Evolutionary conservation across 2,888 invertebrate genomes (phyloP).

Genomic region (Electrophaes corylata): DNA sequence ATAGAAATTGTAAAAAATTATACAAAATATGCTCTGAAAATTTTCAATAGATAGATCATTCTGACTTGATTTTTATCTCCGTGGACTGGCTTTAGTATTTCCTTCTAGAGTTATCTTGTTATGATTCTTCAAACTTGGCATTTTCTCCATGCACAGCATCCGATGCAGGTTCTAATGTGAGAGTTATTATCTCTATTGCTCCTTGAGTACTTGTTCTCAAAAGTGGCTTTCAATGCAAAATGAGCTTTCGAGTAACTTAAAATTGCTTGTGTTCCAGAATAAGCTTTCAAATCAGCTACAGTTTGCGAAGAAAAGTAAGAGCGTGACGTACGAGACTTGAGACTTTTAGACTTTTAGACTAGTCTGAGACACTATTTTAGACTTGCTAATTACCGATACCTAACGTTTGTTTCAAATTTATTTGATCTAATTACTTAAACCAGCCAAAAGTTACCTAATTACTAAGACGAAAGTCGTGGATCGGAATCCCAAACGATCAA

Average conservation of each 20-base stretch:
- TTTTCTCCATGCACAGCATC: conserved; percentile 2
- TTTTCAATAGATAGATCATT: too few species aligned
- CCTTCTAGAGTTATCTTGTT: conserved; percentile 1
- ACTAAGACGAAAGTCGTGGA: too few species aligned
- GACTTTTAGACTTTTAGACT: too few species aligned
- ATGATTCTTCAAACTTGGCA: conserved; percentile 1
- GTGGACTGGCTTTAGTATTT: neutral
- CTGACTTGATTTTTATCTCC: neutral
- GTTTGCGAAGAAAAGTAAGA: neutral
- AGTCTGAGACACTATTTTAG: too few species aligned
- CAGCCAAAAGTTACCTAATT: too few species aligned
- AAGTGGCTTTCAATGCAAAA: neutral
- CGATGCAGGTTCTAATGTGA: neutral
- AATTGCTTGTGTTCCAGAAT: neutral
- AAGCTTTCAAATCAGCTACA: neutral
- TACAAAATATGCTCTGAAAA: too few species aligned
- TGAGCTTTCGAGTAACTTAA: neutral
- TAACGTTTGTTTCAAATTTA: too few species aligned
- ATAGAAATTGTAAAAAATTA: too few species aligned
- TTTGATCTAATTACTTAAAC: too few species aligned
- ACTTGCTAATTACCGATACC: too few species aligned
- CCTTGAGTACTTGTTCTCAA: neutral
- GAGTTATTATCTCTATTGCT: conserved; percentile 14
- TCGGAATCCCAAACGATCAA: too few species aligned
- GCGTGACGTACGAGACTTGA: too few species aligned